phyloP scores from a whole-genome alignment of 2,888 invertebrate species.

The Maniola hyperantus region DNA sequence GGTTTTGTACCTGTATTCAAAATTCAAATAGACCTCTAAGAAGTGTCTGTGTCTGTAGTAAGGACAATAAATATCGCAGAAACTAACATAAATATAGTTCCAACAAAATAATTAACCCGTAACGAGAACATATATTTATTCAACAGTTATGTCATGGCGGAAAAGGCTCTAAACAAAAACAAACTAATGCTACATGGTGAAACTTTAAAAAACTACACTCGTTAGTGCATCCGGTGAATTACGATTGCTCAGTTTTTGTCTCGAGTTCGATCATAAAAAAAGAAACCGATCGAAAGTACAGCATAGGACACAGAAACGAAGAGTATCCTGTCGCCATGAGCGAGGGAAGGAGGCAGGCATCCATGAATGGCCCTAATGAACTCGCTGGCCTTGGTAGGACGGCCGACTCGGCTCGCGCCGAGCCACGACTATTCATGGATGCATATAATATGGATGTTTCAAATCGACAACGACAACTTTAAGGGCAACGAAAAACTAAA shows the following conservation, averaged over 20 bases:
- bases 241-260: constrained; percentile 73
- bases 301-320: constrained; percentile 68
- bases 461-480: constrained; percentile 32
- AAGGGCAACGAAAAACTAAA: constrained; percentile 10
- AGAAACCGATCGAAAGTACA: constrained; percentile 70
- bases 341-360: constrained; percentile 65
- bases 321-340: constrained; percentile 71
- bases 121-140: constrained; percentile 18
- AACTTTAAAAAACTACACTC: constrained; percentile 74
- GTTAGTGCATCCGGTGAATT: constrained; percentile 81
- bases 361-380: constrained; percentile 82
- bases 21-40: background rate
- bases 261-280: constrained; percentile 60
- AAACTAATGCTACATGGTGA: constrained; percentile 57
- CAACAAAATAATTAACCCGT: constrained; percentile 14
- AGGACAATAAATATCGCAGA: background rate
- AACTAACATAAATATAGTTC: constrained; percentile 1
- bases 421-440: constrained; percentile 43
- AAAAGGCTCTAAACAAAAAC: constrained; percentile 66
- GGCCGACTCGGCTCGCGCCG: constrained; percentile 50
- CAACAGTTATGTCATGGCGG: constrained; percentile 52
- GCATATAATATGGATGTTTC: constrained; percentile 40
- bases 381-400: constrained; percentile 76
- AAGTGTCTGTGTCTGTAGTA: constrained; percentile 1
- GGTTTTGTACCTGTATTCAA: background rate